Percentiles rank a stretch among this genome's conserved stretches.
These are phyloP conservation scores for Enteromius fasciolatus DNA, from an alignment of 2,797 vertebrate species.

Conservation along the genomic window DNA sequence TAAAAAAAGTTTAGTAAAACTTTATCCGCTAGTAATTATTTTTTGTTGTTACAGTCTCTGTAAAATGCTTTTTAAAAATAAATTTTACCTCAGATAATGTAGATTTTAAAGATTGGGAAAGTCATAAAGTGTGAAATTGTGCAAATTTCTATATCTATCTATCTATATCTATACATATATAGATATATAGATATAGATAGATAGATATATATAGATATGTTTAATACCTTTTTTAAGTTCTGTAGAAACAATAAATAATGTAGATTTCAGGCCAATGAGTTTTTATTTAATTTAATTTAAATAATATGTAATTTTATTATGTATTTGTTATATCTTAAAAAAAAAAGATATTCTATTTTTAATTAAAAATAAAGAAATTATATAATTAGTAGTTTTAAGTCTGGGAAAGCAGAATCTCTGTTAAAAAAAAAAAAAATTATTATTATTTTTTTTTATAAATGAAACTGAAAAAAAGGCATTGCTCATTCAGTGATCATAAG, in stretches of 20 bases:
- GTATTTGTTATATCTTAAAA: neutral
- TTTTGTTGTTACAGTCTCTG: neutral
- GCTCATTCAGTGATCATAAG: neutral
- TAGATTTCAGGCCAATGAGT: neutral
- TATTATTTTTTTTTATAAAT: neutral
- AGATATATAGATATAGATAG: too few species aligned
- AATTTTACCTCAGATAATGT: neutral
- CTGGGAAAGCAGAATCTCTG: neutral
- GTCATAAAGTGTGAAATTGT: neutral
- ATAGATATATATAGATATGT: too few species aligned
- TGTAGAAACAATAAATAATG: neutral
- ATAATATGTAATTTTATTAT: too few species aligned
- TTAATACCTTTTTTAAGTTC: too few species aligned
- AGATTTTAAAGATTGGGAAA: neutral
- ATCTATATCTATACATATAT: too few species aligned
- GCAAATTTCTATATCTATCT: neutral
- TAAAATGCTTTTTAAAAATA: neutral
- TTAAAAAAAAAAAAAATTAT: too few species aligned
- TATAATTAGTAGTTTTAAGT: neutral
- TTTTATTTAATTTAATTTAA: too few species aligned
- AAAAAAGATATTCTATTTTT: too few species aligned
- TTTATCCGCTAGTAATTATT: neutral
- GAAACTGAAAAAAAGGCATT: too few species aligned
- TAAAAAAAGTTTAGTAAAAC: neutral
- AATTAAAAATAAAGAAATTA: neutral